These are phyloP conservation scores for Sturnus vulgaris DNA, from an alignment of 2,113 vertebrate species.

Conservation along the genomic window DNA sequence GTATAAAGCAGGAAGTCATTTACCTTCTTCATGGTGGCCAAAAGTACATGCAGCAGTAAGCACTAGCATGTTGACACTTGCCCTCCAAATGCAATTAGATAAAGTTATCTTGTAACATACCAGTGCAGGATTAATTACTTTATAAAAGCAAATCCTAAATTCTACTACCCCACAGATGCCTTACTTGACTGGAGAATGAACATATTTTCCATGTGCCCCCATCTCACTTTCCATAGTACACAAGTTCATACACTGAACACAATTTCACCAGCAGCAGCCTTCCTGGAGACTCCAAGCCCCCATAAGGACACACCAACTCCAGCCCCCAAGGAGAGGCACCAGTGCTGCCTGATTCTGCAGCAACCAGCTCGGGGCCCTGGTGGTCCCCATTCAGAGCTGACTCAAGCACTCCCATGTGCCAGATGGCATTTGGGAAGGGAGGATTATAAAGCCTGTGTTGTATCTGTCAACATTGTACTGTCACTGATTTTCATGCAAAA, in stretches of 20 bases:
- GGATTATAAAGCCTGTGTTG: fast-evolving
- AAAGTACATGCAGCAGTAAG: background rate
- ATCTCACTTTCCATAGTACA: background rate
- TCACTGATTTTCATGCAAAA: background rate
- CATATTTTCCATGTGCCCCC: fast-evolving
- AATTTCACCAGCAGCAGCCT: background rate
- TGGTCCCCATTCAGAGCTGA: background rate
- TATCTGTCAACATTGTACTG: background rate
- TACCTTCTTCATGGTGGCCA: background rate
- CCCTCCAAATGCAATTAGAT: background rate
- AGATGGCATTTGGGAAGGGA: background rate
- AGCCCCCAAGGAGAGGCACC: background rate
- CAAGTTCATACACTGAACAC: fast-evolving
- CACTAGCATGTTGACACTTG: background rate
- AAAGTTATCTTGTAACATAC: background rate
- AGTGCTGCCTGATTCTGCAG: background rate
- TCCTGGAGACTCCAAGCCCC: background rate
- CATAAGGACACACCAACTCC: fast-evolving
- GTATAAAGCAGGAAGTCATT: background rate
- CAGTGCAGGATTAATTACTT: background rate
- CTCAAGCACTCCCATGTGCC: fast-evolving
- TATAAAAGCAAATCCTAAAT: background rate
- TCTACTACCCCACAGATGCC: background rate
- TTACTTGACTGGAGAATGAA: background rate
- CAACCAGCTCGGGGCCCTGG: fast-evolving